Percentiles rank a stretch among this genome's conserved stretches.
Conservation (phyloP, 2,797 vertebrate species). For the Pseudocheirus occidentalis region DNA sequence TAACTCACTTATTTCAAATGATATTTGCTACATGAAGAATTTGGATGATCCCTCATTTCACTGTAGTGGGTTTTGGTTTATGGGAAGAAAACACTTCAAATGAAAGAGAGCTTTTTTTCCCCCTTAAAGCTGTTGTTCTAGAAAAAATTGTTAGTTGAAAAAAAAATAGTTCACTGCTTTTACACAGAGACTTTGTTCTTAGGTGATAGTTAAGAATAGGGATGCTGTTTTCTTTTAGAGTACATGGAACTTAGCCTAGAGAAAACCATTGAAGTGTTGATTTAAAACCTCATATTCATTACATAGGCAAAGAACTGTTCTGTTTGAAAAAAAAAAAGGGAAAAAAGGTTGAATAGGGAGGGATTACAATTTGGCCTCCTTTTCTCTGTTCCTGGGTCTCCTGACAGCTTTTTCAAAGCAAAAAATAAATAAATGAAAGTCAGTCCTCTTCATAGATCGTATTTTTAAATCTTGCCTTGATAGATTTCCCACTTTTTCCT, state of each 20-base stretch:
- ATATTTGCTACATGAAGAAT: neutral
- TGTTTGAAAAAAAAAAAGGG: constrained; percentile 38
- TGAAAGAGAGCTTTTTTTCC: neutral
- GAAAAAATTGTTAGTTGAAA: neutral
- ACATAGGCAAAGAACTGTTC: constrained; percentile 51
- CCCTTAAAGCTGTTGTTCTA: neutral
- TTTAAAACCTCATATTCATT: constrained; percentile 53
- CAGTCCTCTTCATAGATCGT: constrained; percentile 43
- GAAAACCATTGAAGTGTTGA: constrained; percentile 48
- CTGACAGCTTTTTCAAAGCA: constrained; percentile 65
- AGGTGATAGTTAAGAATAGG: neutral
- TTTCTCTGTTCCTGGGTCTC: constrained; percentile 62
- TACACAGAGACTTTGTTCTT: neutral
- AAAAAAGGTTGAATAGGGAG: constrained; percentile 26
- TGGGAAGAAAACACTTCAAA: neutral
- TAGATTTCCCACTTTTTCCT: constrained; percentile 47
- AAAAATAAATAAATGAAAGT: constrained; percentile 61
- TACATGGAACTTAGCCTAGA: constrained; percentile 22
- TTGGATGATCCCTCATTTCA: neutral
- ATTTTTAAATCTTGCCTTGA: constrained; percentile 66
- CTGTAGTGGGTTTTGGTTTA: neutral
- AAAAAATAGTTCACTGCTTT: neutral
- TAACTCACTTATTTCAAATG: constrained; percentile 6
- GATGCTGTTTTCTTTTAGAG: neutral
- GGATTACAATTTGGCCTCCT: constrained; percentile 61